These are phyloP conservation scores for Anthopleura xanthogrammica DNA, from an alignment of 92 coral and sea anemone species.

Conservation along the genomic window DNA sequence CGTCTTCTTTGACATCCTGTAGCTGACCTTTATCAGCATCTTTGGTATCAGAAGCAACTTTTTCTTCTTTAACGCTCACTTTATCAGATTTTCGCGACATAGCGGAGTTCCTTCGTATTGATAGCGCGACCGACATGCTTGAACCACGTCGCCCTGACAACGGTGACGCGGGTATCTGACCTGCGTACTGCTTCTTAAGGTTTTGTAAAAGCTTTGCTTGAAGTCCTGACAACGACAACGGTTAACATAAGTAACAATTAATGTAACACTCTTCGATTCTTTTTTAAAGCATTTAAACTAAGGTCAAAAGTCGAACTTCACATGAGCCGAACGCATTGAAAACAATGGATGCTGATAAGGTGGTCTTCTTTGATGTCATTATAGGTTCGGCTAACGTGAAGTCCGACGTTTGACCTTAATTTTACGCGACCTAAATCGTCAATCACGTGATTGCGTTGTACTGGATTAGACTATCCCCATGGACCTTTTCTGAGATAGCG, in stretches of 20 bases:
- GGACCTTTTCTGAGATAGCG: no score
- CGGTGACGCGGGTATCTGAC: conserved; percentile 44
- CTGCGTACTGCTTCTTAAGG: conserved; percentile 31
- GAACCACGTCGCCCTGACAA: conserved; percentile 53
- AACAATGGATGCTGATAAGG: no score
- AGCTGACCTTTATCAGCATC: neutral
- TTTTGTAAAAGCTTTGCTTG: conserved; percentile 44
- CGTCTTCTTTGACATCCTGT: neutral
- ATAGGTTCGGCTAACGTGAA: no score
- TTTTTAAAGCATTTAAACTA: neutral
- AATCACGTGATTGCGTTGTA: no score
- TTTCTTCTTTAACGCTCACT: conserved; percentile 19
- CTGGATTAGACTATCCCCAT: no score
- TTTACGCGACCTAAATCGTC: no score
- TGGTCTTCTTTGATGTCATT: no score
- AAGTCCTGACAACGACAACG: neutral
- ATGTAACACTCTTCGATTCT: no score
- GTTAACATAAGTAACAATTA: neutral
- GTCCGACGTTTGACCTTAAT: no score
- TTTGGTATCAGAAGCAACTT: conserved; percentile 9
- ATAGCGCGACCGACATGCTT: conserved; percentile 35
- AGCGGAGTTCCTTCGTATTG: conserved; percentile 43
- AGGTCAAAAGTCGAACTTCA: no score
- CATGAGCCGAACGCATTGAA: no score
- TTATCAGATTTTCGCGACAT: conserved; percentile 56